Base-by-base conservation (phyloP, 2,888 invertebrate genomes). In the Athetis lepigone region DNA sequence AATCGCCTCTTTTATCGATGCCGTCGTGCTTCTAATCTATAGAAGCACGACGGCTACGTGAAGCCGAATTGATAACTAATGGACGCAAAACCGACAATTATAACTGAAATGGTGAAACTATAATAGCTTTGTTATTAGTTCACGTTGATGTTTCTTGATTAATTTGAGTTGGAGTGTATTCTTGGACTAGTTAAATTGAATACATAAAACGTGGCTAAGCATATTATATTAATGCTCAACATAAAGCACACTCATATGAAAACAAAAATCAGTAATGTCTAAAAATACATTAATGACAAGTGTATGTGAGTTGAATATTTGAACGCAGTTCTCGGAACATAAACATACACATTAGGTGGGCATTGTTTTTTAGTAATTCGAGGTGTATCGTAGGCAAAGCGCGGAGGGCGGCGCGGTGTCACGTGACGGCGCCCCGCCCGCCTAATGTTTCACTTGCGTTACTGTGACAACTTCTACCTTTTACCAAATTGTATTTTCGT, bases 401-500 rank as follows among this genome's bases (percentile, higher is more conserved):
- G 80, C 82, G 80, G 70, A 77, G 82, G 82, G 82, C 79, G 79
- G 82, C 75, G 43, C 66, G 67, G 8, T 79, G 78, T 86, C 88
- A 89, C 90, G 89, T 87, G 85, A 86, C 70, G 63, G 55, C 63
- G 77, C 85, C 86, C 84, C 86, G 84, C 87, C 88, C 82, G 86
- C 89, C 91, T 92, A 92, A 93, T 93, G 94, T 92, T 90, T 89
- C 86, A 90, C 91, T 93, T 90, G 90, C 92, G 91, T 93, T 93
- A 89, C 92, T 89, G 88, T 91, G 92, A 93, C 93, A 93, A 93
- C 91, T 92, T 92, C 88, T 89, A 90, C 93, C 92, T 93, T 93
- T 90, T 88, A 92, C 93, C 91, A 93, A 94, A 95, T 94, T 94
- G 94, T 95, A 90, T 95, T 95, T 93, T 93, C 94, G 90, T 95